Evolutionary conservation across 1,140 invertebrate genomes (phyloP).

Genomic region (Drosophila suzukii): DNA sequence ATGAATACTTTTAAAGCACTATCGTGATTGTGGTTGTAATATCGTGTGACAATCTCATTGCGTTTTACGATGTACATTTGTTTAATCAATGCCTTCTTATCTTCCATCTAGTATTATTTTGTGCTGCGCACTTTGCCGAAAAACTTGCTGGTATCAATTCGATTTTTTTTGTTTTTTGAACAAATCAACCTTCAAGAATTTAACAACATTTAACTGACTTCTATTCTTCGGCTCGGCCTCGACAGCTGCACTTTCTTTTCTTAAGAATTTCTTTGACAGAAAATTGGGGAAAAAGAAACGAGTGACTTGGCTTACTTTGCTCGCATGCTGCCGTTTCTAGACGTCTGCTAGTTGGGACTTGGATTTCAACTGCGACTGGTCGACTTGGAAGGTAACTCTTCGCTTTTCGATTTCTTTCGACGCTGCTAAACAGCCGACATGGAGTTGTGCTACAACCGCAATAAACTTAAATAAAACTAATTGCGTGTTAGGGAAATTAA

Average conservation of each 20-base stretch:
- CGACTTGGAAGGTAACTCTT: conserved; percentile 54
- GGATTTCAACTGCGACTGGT: conserved; percentile 35
- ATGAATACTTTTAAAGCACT: neutral
- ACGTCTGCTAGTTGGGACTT: conserved; percentile 48
- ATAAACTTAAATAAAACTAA: conserved; percentile 83
- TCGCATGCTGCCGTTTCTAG: conserved; percentile 52
- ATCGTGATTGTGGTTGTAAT: neutral
- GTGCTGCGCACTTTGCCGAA: conserved; percentile 1
- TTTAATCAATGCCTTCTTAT: conserved; percentile 35
- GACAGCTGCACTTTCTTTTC: conserved; percentile 48
- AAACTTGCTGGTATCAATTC: conserved; percentile 4
- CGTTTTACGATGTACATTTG: conserved; percentile 14
- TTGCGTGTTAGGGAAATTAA: conserved; percentile 82
- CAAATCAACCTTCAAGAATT: conserved; percentile 27
- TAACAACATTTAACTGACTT: conserved; percentile 14
- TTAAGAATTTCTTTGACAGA: conserved; percentile 40
- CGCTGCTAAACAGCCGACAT: conserved; percentile 72
- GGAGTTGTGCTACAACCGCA: conserved; percentile 67
- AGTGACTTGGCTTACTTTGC: conserved; percentile 52
- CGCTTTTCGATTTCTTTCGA: conserved; percentile 32
- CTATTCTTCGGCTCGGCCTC: conserved; percentile 17
- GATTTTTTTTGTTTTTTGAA: neutral
- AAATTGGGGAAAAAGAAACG: conserved; percentile 17
- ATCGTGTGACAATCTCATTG: neutral
- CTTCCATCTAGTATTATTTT: neutral